A percentile compares a stretch with the other conserved stretches of the same genome.
phyloP scores from a whole-genome alignment of 1,140 invertebrate species.

The Micrasema longulum region DNA sequence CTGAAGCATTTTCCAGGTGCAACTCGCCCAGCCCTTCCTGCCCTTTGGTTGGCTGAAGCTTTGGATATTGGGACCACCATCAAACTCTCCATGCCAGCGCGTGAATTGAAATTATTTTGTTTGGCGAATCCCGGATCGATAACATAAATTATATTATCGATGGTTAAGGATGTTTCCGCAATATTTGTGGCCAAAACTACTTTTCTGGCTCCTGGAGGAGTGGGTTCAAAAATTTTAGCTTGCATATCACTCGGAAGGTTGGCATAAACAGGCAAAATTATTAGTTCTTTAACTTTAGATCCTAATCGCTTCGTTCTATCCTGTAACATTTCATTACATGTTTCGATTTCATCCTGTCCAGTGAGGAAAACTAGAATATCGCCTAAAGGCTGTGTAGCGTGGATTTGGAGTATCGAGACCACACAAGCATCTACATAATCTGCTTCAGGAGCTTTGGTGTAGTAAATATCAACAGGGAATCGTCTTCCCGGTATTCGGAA shows the following conservation, averaged over 20 bases:
- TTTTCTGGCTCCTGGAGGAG: slow-evolving; percentile 94
- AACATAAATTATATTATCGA: slow-evolving; percentile 99
- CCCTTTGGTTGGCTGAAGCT: slow-evolving; percentile 94
- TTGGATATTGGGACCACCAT: slow-evolving; percentile 98
- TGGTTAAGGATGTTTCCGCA: slow-evolving; percentile 98
- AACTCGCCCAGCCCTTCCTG: slow-evolving; percentile 91
- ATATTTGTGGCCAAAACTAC: slow-evolving; percentile 98
- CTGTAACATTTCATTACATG: slow-evolving; percentile 91
- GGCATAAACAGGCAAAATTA: slow-evolving; percentile 97
- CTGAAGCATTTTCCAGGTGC: slow-evolving; percentile 98
- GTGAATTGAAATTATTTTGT: slow-evolving; percentile 98
- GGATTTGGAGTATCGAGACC: slow-evolving; percentile 97
- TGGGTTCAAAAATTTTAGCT: slow-evolving; percentile 97
- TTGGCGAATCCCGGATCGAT: slow-evolving; percentile 99
- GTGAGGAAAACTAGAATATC: slow-evolving; percentile 98
- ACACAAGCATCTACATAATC: slow-evolving; percentile 98
- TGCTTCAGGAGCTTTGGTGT: slow-evolving; percentile 98
- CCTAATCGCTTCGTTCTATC: slow-evolving; percentile 92
- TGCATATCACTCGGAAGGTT: slow-evolving; percentile 99
- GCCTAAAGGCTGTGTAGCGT: slow-evolving; percentile 94
- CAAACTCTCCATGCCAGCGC: slow-evolving; percentile 98
- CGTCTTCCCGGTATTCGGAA: slow-evolving; percentile 94
- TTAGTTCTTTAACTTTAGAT: slow-evolving; percentile 91
- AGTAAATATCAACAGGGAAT: slow-evolving; percentile 96
- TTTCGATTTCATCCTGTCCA: slow-evolving; percentile 96